Base-by-base conservation (phyloP, 2,113 vertebrate genomes). In the Antechinus stuartii region DNA sequence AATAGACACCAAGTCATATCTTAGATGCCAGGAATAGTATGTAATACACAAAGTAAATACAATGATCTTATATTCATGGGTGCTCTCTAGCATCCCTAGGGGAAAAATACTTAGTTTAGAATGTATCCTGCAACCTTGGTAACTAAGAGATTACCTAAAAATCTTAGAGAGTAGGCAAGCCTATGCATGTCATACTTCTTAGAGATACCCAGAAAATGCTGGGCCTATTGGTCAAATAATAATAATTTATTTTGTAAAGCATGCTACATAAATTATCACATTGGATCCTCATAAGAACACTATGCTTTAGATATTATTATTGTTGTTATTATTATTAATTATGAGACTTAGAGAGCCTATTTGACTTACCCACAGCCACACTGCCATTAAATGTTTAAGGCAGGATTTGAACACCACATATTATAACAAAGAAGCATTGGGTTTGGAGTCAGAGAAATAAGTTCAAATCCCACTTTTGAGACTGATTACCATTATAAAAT, bases 21-120 rank as follows among this genome's bases (percentile, higher is more conserved):
- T 84, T 84, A n/a, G n/a, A 94, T 91, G 24, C 26, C 27, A 89
- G 5, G 9, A n/a, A 53, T 56, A 16, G 16, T 89, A 35, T 47
- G 47, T 47, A 47, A 47, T 47, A 47, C 47, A 42, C 61, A n/a
- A 19, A 76, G 30, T 35, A 35, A 68, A 42, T 12, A 35, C 11
- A 14, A 8, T 68, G 30, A 68, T 2, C 4, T 22, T n/a, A 22
- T 76, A 42, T 42, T n/a, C 68, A 42, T 76, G 35, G 16, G 84
- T 91, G 47, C 0, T 1, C 0, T 2, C 9, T 94, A 93, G 9
- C 94, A 92, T 92, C 27, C 47, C n/a, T 93, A 92, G 54, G 57
- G 90, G 91, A 23, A 94, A 93, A 94, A 92, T 56, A 23, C 27
- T 92, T 93, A 23, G 91, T 52, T 93, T 52, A 52, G 50, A 52